Evolutionary conservation across 2,888 invertebrate genomes (phyloP), one percentile per base, ranked within the genome.

Genomic region (Dromius quadrimaculatus): DNA sequence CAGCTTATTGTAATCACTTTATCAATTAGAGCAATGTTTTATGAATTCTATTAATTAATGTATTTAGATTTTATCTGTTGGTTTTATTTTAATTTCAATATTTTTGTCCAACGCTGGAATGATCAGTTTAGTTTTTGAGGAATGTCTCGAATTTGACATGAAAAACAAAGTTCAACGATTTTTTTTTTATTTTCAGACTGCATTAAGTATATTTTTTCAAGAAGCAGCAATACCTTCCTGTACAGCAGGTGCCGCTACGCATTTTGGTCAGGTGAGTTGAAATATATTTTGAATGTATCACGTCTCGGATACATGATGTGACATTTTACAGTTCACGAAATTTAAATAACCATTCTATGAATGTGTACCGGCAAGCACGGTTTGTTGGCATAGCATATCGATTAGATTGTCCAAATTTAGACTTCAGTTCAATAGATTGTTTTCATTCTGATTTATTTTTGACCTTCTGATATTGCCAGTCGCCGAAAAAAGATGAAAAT

Each of bases 141-240:
- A 20, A 8, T 20, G 20, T 64, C 19, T 59, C 34, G 36, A 59
- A 59, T 5, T 59, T 9, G 28, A n/a, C 28, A 54, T 6, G 28
- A 9, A 6, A 32, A 57, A 57, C 28, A 57, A 32, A 15, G n/a
- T 8, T 32, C 1, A 32, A 32, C 22, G 17, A 23, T 36, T 59
- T 71, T 47, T 71, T 72, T 28, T 70, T 73, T 74, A 75, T 57
- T 71, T 88, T 88, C 89, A 96, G 95, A 94, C 93, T 75, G 95
- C 95, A 41, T 85, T 96, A 77, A 95, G 95, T 86, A 93, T 95
- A 88, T 96, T 95, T 87, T 95, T 95, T 83, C 95, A 95, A 92
- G 96, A 95, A 84, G 92, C 93, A 72, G 90, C 94, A 74, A 87
- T 94, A 78, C 92, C 93, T 71, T 86, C 89, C 68, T 92, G 91